Percentiles rank a stretch among this genome's conserved stretches.
These are phyloP conservation scores for Rhyacophila brunnea DNA, from an alignment of 1,140 invertebrate genomes.

Conservation along the genomic window DNA sequence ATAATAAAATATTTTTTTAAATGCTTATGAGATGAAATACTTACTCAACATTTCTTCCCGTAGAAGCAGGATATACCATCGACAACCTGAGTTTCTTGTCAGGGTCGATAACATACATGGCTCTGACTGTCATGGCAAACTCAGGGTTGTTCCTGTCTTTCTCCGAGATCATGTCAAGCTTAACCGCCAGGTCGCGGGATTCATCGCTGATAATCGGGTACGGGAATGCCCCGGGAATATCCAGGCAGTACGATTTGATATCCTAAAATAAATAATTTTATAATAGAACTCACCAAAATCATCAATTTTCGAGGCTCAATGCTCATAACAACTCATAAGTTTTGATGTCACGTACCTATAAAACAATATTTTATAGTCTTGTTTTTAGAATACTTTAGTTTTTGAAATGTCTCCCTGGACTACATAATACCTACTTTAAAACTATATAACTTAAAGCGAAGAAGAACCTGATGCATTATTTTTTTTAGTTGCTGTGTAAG, in stretches of 20 bases:
- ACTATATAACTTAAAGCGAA: too few species aligned
- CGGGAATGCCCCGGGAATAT: slow-evolving; percentile 70
- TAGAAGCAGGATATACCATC: slow-evolving; percentile 88
- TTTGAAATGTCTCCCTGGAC: too few species aligned
- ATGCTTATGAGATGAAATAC: slow-evolving; percentile 48
- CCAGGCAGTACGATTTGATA: slow-evolving; percentile 71
- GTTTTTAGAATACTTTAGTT: too few species aligned
- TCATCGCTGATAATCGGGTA: slow-evolving; percentile 88
- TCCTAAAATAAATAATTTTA: slow-evolving; percentile 55
- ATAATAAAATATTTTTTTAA: not conserved
- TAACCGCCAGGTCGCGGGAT: slow-evolving; percentile 71
- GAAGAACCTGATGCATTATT: too few species aligned
- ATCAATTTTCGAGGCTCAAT: too few species aligned
- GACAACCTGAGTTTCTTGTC: slow-evolving; percentile 82
- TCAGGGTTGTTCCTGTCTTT: slow-evolving; percentile 71
- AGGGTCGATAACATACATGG: slow-evolving; percentile 86
- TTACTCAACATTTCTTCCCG: slow-evolving; percentile 89
- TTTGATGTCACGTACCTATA: too few species aligned
- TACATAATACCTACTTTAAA: too few species aligned
- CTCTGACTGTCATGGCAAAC: slow-evolving; percentile 74
- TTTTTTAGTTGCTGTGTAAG: too few species aligned
- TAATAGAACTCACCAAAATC: too few species aligned
- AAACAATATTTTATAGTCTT: too few species aligned
- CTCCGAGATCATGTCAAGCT: slow-evolving; percentile 86
- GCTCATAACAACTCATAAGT: too few species aligned